Conservation (phyloP, 2,888 invertebrate species). For the Melinopterus prodromus region DNA sequence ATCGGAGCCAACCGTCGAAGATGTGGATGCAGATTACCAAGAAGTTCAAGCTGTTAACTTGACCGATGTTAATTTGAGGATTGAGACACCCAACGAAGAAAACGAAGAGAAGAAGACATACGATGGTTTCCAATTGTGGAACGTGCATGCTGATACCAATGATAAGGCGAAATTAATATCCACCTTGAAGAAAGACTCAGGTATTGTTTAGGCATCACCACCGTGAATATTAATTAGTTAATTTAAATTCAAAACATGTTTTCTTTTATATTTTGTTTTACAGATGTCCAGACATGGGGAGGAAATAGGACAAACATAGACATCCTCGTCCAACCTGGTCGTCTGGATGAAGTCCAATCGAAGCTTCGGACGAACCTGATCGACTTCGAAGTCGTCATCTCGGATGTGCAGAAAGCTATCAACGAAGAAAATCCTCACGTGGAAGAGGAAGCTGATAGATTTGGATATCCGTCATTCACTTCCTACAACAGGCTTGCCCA, state of each 20-base stretch:
- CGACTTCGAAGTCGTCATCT: slow-evolving; percentile 74
- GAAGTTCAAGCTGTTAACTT: not conserved
- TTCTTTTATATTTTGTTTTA: slow-evolving; percentile 39
- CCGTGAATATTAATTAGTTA: not conserved
- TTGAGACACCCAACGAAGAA: slow-evolving; percentile 22
- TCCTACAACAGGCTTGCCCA: slow-evolving; percentile 76
- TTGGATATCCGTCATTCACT: slow-evolving; percentile 79
- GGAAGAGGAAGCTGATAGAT: slow-evolving; percentile 70
- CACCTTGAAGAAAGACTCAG: slow-evolving; percentile 61
- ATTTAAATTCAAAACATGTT: not conserved
- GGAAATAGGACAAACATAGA: slow-evolving; percentile 72
- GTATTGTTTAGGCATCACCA: slow-evolving; percentile 10
- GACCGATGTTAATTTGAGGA: not conserved
- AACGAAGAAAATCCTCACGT: slow-evolving; percentile 81
- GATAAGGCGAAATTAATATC: slow-evolving; percentile 64
- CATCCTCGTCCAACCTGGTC: slow-evolving; percentile 73
- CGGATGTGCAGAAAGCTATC: slow-evolving; percentile 80
- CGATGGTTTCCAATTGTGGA: slow-evolving; percentile 81
- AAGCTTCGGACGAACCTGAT: slow-evolving; percentile 71
- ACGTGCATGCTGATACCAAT: slow-evolving; percentile 66
- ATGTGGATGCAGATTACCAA: slow-evolving; percentile 15
- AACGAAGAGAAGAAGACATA: slow-evolving; percentile 65
- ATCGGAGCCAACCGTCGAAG: not conserved
- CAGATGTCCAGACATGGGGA: slow-evolving; percentile 73
- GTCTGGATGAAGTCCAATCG: slow-evolving; percentile 70